Evolutionary conservation across 2,797 vertebrate species (phyloP).

Genomic region (Pseudochirops cupreus): DNA sequence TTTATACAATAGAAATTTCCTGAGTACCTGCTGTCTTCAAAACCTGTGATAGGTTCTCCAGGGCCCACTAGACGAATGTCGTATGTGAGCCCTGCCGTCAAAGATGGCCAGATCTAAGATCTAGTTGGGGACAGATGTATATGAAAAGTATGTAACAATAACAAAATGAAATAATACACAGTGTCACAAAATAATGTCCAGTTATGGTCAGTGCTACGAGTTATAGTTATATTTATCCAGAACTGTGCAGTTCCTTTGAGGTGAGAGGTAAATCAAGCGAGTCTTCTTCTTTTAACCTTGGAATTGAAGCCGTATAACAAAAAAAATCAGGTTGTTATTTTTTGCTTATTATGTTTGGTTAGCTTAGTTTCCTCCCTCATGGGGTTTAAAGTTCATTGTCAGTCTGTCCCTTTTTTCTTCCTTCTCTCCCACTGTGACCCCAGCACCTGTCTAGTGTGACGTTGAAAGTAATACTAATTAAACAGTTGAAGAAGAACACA

Average conservation of each 20-base stretch:
- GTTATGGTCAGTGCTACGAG: background rate
- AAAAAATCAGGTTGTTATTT: background rate
- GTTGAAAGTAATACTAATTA: slow-evolving; percentile 19
- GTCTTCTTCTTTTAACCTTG: background rate
- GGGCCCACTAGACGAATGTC: background rate
- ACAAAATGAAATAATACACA: background rate
- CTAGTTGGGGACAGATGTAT: background rate
- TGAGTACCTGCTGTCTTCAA: background rate
- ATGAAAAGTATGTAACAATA: background rate
- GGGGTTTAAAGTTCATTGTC: background rate
- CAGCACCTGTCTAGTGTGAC: background rate
- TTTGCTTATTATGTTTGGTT: background rate
- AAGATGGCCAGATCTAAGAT: background rate
- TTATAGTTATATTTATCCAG: background rate
- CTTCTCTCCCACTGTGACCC: background rate
- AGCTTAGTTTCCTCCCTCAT: background rate
- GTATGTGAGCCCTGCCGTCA: background rate
- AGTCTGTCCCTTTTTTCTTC: background rate
- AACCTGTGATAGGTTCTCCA: background rate
- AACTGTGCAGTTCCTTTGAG: background rate
- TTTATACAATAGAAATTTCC: background rate
- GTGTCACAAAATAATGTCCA: background rate
- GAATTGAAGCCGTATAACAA: background rate
- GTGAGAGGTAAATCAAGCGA: background rate
- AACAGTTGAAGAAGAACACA: slow-evolving; percentile 1